Evolutionary conservation across 2,888 invertebrate species (phyloP), one percentile per base, ranked within the genome.

Genomic region (Conchocele bisecta): DNA sequence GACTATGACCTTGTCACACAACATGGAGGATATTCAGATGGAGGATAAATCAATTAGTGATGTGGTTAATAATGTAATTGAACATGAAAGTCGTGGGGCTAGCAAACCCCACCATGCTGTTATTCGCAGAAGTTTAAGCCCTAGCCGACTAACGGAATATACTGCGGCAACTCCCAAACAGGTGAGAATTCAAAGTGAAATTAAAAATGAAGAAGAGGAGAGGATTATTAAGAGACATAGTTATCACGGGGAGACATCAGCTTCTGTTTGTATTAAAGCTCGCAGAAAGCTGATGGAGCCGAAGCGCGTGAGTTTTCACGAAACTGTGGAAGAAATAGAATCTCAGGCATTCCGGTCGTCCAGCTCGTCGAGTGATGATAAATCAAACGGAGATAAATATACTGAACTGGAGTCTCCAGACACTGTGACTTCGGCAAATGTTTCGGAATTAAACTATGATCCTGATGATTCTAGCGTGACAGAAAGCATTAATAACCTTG

Each of bases 291-390:
- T 64, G 22, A 20, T 74, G 46, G 82, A 82, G 56, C 70, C 74
- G 7, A 85, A 85, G 44, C 73, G 85, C 17, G 85, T 85, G 15
- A 85, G 85, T 63, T 85, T 83, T 75, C 85, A 85, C 65, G 85
- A 84, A 59, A 77, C 74, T 24, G 77, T 77, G 42, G 75, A 74
- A 59, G 78, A 78, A 60, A 78, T 75, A 29, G 67, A 70, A 26
- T 59, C 74, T 24, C 75, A 72, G 39, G 59, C 69, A 29, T 74
- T 74, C 50, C 72, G 66, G 29, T 61, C 72, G 4, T 72, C 71
- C 28, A 76, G 76, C 35, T 72, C 76, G 11, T 69, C 69, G 58
- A 71, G 68, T 50, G 71, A 75, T 31, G 69, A 72, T 29, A 64
- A 44, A 6, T 50, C 50, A 53, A 64, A 46, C 13, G 66, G 54